Conservation (phyloP, 2,113 vertebrate species). For the Antidorcas marsupialis region DNA sequence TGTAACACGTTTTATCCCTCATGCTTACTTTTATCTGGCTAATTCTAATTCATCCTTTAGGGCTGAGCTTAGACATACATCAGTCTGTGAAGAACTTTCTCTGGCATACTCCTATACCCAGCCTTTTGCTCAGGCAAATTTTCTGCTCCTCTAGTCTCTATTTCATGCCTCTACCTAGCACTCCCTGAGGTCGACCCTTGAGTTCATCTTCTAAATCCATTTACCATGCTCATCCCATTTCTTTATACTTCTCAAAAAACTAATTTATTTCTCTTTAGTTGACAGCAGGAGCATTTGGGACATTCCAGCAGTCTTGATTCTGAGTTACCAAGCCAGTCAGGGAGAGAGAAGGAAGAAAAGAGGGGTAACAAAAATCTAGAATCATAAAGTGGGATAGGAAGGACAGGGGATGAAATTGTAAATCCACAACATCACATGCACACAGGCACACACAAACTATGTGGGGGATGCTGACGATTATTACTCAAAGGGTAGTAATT, state of each 20-base stretch:
- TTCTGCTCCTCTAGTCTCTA: neutral
- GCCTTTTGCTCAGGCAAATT: fast-evolving
- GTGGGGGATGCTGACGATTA: neutral
- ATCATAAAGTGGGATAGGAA: neutral
- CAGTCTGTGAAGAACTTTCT: neutral
- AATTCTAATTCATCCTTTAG: neutral
- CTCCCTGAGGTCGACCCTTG: neutral
- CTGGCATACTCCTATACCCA: neutral
- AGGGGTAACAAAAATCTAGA: neutral
- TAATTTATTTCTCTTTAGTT: neutral
- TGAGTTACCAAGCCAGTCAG: neutral
- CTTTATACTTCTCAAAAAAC: neutral
- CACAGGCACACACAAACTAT: neutral
- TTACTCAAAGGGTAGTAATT: neutral
- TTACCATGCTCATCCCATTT: neutral
- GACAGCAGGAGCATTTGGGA: neutral
- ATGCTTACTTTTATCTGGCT: neutral
- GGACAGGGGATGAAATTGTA: neutral
- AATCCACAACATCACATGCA: neutral
- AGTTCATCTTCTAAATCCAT: neutral
- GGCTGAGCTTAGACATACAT: too few species aligned
- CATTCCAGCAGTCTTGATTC: neutral
- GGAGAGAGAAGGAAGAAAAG: neutral
- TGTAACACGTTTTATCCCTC: neutral
- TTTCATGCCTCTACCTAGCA: neutral